Evolutionary conservation across 2,797 vertebrate species (phyloP).

Genomic region (Paedocypris micromegethes): DNA sequence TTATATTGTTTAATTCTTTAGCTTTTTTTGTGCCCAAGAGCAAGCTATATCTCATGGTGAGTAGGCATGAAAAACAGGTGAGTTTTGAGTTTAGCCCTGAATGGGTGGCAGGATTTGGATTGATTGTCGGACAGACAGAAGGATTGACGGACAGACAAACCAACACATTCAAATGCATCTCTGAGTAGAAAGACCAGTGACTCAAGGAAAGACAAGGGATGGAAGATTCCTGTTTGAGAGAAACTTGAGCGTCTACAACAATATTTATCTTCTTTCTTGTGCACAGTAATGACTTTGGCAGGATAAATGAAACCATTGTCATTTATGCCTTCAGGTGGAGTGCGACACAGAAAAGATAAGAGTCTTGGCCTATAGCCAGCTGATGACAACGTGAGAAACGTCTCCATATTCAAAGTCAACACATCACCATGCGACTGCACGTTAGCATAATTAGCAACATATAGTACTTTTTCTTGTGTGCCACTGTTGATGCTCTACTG

Average conservation of each 20-base stretch:
- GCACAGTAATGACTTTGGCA: conserved; percentile 84
- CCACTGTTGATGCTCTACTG: conserved; percentile 73
- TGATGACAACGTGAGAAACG: conserved; percentile 91
- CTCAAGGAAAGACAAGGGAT: conserved; percentile 69
- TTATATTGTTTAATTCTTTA: too few relatives aligned
- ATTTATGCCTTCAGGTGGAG: conserved; percentile 84
- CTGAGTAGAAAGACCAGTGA: conserved; percentile 66
- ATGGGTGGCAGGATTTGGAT: too few relatives aligned
- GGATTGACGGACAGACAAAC: too few relatives aligned
- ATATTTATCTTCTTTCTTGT: conserved; percentile 91
- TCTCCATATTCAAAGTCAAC: conserved; percentile 93
- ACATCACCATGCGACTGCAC: conserved; percentile 91
- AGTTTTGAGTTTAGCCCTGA: too few relatives aligned
- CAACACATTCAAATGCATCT: conserved; percentile 50
- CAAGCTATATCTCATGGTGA: too few relatives aligned
- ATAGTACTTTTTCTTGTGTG: conserved; percentile 75
- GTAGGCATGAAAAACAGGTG: too few relatives aligned
- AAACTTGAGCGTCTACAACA: conserved; percentile 76
- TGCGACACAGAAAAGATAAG: conserved; percentile 52
- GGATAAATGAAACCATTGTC: conserved; percentile 83
- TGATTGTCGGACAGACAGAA: too few relatives aligned
- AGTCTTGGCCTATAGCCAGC: conserved; percentile 82
- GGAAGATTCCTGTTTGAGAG: conserved; percentile 70
- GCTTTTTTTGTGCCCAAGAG: too few relatives aligned
- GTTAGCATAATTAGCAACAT: conserved; percentile 99